Evolutionary conservation across 2,888 invertebrate species (phyloP), one percentile per base, ranked within the genome.

Genomic region (Criorhina ranunculi): DNA sequence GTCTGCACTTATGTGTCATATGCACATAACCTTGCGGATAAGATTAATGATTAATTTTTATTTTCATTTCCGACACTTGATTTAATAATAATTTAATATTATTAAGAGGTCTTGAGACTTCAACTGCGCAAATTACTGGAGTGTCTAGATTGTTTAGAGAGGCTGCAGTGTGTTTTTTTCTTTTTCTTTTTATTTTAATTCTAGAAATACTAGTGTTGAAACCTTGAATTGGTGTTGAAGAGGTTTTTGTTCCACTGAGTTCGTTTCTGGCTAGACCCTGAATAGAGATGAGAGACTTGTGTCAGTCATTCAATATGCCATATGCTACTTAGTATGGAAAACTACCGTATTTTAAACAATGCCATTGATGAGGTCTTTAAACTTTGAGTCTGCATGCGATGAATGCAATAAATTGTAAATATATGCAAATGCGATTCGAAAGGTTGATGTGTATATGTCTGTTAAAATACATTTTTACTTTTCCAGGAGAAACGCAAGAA

Each of bases 211-310:
- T 33, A 17, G 46, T 33, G n/a, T 35, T 64, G 17, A n/a, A n/a
- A 24, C 64, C 64, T 64, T 64, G 64, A 64, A 49, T 17, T 64
- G n/a, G 35, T 64, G 46, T 35, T 62, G 19, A 46, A 62, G 33
- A 46, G 46, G 29, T 42, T 60, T 31, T 29, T 42, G n/a, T 24
- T 40, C 12, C 5, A 8, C 33, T 35, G 5, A 11, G 9, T 55
- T 24, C 24, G 4, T 15, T 55, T 60, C 11, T 19, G 4, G 15
- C 11, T 8, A 12, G 35, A 17, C 64, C 46, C 33, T 64, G 64
- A 60, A 35, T 11, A 5, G 12, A 49, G 35, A 60, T 60, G 11
- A 44, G 11, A 44, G 15, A 60, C 29, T 9, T n/a, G 19, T 37
- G 5, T 12, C 40, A 40, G 12, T n/a, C 35, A 17, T 17, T 55